Percentiles rank a stretch among this genome's conserved stretches.
Conservation (phyloP, 2,888 invertebrate genomes). For the Folsomia manolachei region DNA sequence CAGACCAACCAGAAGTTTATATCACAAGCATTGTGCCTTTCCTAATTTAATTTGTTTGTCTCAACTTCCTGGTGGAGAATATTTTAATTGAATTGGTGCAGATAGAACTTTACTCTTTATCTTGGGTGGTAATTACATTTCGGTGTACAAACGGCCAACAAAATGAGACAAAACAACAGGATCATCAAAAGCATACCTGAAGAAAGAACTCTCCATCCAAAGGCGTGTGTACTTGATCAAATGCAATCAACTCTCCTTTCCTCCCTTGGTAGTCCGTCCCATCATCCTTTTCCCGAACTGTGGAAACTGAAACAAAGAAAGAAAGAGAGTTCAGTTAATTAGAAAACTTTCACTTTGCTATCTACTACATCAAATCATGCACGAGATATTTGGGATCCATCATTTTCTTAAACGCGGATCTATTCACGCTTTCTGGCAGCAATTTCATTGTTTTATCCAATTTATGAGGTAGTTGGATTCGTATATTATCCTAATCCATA, state of each 20-base stretch:
- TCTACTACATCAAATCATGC: too few species aligned
- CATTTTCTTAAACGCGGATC: too few species aligned
- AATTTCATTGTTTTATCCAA: too few species aligned
- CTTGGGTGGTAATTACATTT: neutral
- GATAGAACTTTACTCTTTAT: too few species aligned
- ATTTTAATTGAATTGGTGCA: neutral
- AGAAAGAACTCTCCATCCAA: slow-evolving; percentile 93
- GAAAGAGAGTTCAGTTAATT: neutral
- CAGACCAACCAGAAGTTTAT: neutral
- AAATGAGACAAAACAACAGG: too few species aligned
- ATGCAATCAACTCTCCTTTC: slow-evolving; percentile 65
- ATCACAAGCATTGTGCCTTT: neutral
- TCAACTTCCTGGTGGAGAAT: neutral
- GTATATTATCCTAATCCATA: too few species aligned
- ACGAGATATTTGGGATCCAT: too few species aligned
- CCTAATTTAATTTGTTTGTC: neutral
- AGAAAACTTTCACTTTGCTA: slow-evolving; percentile 2
- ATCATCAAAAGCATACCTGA: slow-evolving; percentile 66
- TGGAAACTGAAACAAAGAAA: slow-evolving; percentile 68
- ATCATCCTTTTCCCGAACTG: slow-evolving; percentile 91
- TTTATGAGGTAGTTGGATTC: too few species aligned
- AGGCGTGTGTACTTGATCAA: slow-evolving; percentile 85
- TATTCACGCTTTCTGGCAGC: neutral
- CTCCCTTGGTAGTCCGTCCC: slow-evolving; percentile 47
- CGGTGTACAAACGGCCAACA: too few species aligned